These are phyloP conservation scores for Ictidomys tridecemlineatus DNA, from an alignment of 2,113 vertebrate species.

Conservation along the genomic window DNA sequence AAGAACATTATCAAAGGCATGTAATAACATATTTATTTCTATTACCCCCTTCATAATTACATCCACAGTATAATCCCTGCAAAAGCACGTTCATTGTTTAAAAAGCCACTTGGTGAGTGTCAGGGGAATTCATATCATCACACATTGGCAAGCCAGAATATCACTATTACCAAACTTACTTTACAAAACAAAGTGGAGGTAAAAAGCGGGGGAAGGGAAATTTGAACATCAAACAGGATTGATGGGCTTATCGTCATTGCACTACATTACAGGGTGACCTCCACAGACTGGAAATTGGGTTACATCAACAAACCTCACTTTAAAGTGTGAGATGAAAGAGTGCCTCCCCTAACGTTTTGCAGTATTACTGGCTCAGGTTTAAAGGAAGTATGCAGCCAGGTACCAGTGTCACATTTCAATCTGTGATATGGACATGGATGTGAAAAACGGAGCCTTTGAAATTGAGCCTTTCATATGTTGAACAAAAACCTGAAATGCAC, in stretches of 20 bases:
- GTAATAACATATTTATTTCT: constrained; percentile 48
- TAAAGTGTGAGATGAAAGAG: constrained; percentile 90
- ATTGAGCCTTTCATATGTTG: constrained; percentile 85
- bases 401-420: constrained; percentile 88
- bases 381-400: constrained; percentile 88
- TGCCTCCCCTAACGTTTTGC: constrained; percentile 78
- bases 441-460: constrained; percentile 89
- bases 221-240: constrained; percentile 83
- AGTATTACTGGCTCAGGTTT: constrained; percentile 89
- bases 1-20: constrained; percentile 35
- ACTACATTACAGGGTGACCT: constrained; percentile 87
- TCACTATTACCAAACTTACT: constrained; percentile 77
- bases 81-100: constrained; percentile 74
- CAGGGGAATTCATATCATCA: constrained; percentile 72
- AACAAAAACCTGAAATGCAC: constrained; percentile 84
- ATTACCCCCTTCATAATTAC: constrained; percentile 65
- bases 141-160: constrained; percentile 77
- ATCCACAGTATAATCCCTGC: constrained; percentile 47
- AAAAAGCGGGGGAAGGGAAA: constrained; percentile 9
- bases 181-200: constrained; percentile 69
- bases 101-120: constrained; percentile 63
- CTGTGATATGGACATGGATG: constrained; percentile 85
- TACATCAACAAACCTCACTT: constrained; percentile 89
- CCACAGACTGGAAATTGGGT: constrained; percentile 89
- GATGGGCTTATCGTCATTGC: constrained; percentile 80